These are phyloP conservation scores for Drosophila aff. DNA, from an alignment of 1,140 invertebrate species.

Conservation along the genomic window DNA sequence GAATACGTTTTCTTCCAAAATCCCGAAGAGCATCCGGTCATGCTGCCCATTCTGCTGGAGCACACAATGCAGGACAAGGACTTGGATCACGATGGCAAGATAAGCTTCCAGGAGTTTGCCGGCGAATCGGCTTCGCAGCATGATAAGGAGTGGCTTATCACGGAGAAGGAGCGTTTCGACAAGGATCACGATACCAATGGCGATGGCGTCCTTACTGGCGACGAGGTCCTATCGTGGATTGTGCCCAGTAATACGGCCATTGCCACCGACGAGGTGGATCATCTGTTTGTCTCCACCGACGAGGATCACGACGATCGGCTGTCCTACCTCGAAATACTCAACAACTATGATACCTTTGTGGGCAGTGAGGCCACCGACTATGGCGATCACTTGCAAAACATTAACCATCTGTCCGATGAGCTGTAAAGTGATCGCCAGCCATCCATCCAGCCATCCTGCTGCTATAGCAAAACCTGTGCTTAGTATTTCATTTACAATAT, in stretches of 20 bases:
- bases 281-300: slow-evolving; percentile 96
- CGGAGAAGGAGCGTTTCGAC: slow-evolving; percentile 96
- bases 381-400: slow-evolving; percentile 94
- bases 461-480: slow-evolving; percentile 48
- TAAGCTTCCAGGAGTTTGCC: slow-evolving; percentile 94
- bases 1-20: slow-evolving; percentile 97
- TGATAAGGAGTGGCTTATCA: slow-evolving; percentile 92
- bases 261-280: slow-evolving; percentile 95
- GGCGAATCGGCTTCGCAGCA: slow-evolving; percentile 90
- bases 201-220: slow-evolving; percentile 92
- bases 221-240: slow-evolving; percentile 95
- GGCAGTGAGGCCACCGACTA: slow-evolving; percentile 98
- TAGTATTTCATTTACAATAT: slow-evolving; percentile 56
- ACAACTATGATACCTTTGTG: slow-evolving; percentile 96
- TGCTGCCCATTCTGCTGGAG: slow-evolving; percentile 93
- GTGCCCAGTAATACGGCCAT: slow-evolving; percentile 96
- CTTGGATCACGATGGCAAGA: slow-evolving; percentile 91
- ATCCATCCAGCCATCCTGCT: slow-evolving; percentile 10
- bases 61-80: slow-evolving; percentile 95
- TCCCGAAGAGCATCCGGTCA: slow-evolving; percentile 96
- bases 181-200: slow-evolving; percentile 94
- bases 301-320: slow-evolving; percentile 94
- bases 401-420: slow-evolving; percentile 92
- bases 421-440: slow-evolving; percentile 85
- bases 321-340: slow-evolving; percentile 94